A percentile compares a stretch with the other conserved stretches of the same genome.
These are phyloP conservation scores for Tragelaphus imberbis DNA, from an alignment of 2,113 vertebrate species.

Conservation along the genomic window DNA sequence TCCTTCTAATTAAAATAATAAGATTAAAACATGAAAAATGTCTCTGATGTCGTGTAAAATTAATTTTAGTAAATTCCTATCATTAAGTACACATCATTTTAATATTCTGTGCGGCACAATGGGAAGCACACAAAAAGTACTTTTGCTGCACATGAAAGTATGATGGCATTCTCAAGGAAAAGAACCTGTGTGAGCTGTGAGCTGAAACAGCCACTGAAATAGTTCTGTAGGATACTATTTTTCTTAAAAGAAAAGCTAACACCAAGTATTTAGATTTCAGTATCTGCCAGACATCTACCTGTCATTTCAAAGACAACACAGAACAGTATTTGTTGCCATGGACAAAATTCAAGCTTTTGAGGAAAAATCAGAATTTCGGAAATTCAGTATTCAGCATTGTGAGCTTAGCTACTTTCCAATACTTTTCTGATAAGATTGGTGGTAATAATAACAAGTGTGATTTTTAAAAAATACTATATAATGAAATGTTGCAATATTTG, in stretches of 20 bases:
- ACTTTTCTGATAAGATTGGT: not conserved
- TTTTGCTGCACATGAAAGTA: not conserved
- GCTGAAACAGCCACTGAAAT: not conserved
- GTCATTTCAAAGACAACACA: constrained; percentile 1
- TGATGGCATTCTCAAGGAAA: not conserved
- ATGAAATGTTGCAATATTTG: not conserved
- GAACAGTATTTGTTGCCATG: not conserved
- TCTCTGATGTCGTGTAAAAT: not conserved
- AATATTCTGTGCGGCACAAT: not conserved
- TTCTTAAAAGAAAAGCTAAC: not conserved
- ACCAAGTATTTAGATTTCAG: not conserved
- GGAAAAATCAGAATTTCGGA: not conserved
- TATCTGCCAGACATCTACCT: constrained; percentile 20
- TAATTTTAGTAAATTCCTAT: constrained; percentile 6
- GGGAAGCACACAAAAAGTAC: not conserved
- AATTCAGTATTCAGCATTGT: not conserved
- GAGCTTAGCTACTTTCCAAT: not conserved
- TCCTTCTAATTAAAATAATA: not conserved
- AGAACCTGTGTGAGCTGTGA: not conserved
- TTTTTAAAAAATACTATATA: not conserved
- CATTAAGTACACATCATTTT: not conserved
- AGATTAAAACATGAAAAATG: not conserved
- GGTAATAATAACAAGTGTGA: not conserved
- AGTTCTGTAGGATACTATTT: not conserved
- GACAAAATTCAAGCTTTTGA: constrained; percentile 35